phyloP scores from a whole-genome alignment of 2,797 vertebrate genomes.

The Gymnopithys bicolor region DNA sequence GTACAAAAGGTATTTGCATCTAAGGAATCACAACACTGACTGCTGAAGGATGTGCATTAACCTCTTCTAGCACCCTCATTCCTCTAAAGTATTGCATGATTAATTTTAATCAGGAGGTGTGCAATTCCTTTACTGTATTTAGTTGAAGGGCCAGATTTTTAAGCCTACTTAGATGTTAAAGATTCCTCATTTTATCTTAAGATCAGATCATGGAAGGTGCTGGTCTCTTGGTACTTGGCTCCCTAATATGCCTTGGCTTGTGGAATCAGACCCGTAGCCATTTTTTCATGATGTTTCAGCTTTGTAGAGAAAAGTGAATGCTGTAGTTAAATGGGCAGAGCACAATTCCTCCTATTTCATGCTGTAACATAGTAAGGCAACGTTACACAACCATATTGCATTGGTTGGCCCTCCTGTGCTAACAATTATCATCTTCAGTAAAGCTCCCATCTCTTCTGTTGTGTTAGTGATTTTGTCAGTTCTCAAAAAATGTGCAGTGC shows the following conservation, averaged over 20 bases:
- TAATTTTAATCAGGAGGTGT: neutral
- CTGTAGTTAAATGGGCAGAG: neutral
- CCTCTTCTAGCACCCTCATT: neutral
- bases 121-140: neutral
- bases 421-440: neutral
- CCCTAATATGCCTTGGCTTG: neutral
- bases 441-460: neutral
- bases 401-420: neutral
- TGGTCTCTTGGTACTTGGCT: neutral
- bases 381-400: neutral
- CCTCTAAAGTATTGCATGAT: neutral
- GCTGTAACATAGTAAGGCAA: neutral
- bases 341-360: neutral
- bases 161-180: neutral
- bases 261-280: neutral
- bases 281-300: neutral
- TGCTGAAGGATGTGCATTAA: neutral
- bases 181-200: neutral
- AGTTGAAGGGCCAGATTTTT: neutral
- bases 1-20: neutral
- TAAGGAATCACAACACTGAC: neutral
- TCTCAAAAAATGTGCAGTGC: neutral
- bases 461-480: neutral
- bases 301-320: neutral
- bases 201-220: neutral